Conservation (phyloP, 1,140 invertebrate species). For the Drepana arcuata region DNA sequence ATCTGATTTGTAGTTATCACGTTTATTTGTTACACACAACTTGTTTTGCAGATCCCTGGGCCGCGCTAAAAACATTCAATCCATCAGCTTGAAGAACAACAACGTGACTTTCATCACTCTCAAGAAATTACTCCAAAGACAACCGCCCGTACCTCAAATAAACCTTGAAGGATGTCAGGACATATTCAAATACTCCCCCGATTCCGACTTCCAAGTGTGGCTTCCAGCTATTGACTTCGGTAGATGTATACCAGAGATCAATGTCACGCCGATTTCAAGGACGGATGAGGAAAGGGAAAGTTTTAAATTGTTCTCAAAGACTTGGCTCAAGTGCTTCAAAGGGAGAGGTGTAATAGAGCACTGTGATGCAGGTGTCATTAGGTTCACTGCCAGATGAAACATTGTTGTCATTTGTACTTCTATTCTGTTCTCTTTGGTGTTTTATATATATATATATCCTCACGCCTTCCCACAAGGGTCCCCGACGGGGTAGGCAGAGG, state of each 20-base stretch:
- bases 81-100: conserved; percentile 52
- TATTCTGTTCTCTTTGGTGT: too few relatives aligned
- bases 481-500: too few relatives aligned
- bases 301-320: conserved; percentile 55
- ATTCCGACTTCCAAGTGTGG: conserved; percentile 64
- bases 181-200: conserved; percentile 66
- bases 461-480: too few relatives aligned
- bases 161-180: conserved; percentile 61
- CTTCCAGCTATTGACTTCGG: conserved; percentile 54
- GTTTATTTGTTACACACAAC: too few relatives aligned
- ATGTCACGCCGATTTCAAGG: conserved; percentile 44
- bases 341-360: conserved; percentile 59
- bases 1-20: too few relatives aligned
- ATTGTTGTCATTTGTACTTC: too few relatives aligned
- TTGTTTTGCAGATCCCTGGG: conserved; percentile 47
- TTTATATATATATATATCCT: too few relatives aligned
- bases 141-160: conserved; percentile 58
- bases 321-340: conserved; percentile 58
- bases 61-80: conserved; percentile 53
- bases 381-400: conserved; percentile 53
- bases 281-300: conserved; percentile 52
- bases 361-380: conserved; percentile 48
- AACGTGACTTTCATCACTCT: conserved; percentile 58
- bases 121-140: conserved; percentile 62
- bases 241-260: conserved; percentile 55